Conservation (phyloP, 1,140 invertebrate genomes). For the Neuroterus valhalla region DNA sequence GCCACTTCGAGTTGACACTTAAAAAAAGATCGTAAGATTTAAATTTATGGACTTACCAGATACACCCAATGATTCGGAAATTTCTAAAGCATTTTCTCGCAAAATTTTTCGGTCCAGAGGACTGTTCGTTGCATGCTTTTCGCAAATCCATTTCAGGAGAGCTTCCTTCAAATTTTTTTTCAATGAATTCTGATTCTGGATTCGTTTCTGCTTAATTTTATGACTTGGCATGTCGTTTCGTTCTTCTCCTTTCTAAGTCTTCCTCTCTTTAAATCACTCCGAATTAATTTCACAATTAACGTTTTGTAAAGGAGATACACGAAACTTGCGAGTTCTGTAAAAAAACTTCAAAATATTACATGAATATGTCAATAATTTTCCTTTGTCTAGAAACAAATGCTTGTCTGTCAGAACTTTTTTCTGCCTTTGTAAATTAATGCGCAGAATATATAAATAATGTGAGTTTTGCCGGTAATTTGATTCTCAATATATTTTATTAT, state of each 20-base stretch:
- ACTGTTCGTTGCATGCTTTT: constrained; percentile 58
- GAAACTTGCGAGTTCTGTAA: background rate
- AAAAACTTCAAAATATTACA: constrained; percentile 12
- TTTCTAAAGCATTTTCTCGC: constrained; percentile 55
- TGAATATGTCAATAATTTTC: constrained; percentile 26
- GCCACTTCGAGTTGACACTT: background rate
- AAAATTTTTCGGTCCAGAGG: constrained; percentile 51
- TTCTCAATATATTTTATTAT: constrained; percentile 44
- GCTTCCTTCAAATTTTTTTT: constrained; percentile 50
- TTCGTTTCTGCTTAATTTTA: background rate
- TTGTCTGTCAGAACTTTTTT: background rate
- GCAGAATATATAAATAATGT: too few species aligned
- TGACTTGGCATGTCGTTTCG: constrained; percentile 9
- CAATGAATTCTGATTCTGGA: background rate
- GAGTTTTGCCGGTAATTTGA: background rate
- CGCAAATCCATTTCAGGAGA: constrained; percentile 61
- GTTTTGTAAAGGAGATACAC: background rate
- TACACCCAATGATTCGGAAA: constrained; percentile 46
- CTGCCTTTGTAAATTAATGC: too few species aligned
- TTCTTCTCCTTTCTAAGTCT: background rate
- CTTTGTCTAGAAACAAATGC: constrained; percentile 2
- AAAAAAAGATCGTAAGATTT: background rate
- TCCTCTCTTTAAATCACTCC: background rate
- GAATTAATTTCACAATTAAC: too few species aligned
- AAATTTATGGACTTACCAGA: constrained; percentile 40